Percentiles rank a stretch among this genome's conserved stretches.
phyloP scores from a whole-genome alignment of 2,888 invertebrate genomes.

The Emesis furor region DNA sequence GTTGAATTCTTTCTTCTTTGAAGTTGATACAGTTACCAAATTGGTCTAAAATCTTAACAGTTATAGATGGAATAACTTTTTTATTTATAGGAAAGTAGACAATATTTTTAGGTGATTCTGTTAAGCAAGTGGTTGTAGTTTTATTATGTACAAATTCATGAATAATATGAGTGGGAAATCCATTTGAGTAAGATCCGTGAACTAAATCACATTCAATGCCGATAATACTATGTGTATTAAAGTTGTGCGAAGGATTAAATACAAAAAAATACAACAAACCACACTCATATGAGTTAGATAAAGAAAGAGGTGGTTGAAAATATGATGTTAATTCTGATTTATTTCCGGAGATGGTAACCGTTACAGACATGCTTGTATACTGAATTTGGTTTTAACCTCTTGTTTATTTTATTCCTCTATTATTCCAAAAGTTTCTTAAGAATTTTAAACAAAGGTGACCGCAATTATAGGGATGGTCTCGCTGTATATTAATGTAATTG shows the following conservation, averaged over 20 bases:
- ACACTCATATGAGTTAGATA: not conserved
- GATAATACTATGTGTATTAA: not conserved
- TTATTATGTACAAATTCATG: not conserved
- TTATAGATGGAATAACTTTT: not conserved
- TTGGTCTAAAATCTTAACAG: not conserved
- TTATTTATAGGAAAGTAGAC: not conserved
- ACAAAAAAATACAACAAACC: not conserved
- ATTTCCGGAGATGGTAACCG: constrained; percentile 51
- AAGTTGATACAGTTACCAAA: not conserved
- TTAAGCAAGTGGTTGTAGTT: not conserved
- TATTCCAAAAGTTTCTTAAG: not conserved
- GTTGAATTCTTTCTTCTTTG: not conserved
- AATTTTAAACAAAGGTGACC: constrained; percentile 12
- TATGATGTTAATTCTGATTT: constrained; percentile 47
- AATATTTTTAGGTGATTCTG: not conserved
- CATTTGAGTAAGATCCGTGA: not conserved
- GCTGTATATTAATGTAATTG: constrained; percentile 35
- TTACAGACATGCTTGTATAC: constrained; percentile 29
- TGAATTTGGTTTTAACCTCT: not conserved
- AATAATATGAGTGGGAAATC: not conserved
- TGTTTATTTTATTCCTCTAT: constrained; percentile 26
- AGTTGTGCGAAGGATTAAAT: not conserved
- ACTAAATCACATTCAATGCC: not conserved
- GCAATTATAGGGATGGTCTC: not conserved
- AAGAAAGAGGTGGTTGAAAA: constrained; percentile 48